A percentile compares a stretch with the other conserved stretches of the same genome.
These are phyloP conservation scores for Hystrix brachyura DNA, from an alignment of 2,113 vertebrate species.

Conservation along the genomic window DNA sequence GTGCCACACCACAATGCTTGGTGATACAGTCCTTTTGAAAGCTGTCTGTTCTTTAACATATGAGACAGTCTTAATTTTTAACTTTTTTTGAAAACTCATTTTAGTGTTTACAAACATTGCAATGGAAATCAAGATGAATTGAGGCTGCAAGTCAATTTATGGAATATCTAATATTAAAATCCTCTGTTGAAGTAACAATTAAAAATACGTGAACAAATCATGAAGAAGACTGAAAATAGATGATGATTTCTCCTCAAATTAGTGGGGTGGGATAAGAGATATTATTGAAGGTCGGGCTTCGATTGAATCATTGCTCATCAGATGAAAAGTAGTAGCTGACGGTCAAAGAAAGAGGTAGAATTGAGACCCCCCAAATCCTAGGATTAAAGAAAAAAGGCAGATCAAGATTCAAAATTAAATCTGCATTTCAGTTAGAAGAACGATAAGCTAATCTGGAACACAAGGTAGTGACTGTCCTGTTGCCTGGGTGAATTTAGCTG, in stretches of 20 bases:
- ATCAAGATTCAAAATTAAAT: not conserved
- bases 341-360: not conserved
- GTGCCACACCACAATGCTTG: too few relatives aligned
- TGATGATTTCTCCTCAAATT: not conserved
- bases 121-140: not conserved
- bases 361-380: not conserved
- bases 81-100: not conserved
- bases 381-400: too few relatives aligned
- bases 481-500: not conserved
- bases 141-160: not conserved
- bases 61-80: not conserved
- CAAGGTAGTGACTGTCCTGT: too few relatives aligned
- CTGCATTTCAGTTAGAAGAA: not conserved
- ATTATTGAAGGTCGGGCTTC: not conserved
- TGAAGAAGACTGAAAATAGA: not conserved
- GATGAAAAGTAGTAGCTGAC: not conserved
- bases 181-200: not conserved
- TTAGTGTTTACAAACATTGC: not conserved
- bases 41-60: not conserved
- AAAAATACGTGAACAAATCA: not conserved
- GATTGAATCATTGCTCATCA: not conserved
- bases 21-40: not conserved
- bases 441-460: not conserved
- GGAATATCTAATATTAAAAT: too few relatives aligned
- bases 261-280: not conserved